phyloP scores from a whole-genome alignment of 1,140 invertebrate genomes.

The Bicyclus anynana region DNA sequence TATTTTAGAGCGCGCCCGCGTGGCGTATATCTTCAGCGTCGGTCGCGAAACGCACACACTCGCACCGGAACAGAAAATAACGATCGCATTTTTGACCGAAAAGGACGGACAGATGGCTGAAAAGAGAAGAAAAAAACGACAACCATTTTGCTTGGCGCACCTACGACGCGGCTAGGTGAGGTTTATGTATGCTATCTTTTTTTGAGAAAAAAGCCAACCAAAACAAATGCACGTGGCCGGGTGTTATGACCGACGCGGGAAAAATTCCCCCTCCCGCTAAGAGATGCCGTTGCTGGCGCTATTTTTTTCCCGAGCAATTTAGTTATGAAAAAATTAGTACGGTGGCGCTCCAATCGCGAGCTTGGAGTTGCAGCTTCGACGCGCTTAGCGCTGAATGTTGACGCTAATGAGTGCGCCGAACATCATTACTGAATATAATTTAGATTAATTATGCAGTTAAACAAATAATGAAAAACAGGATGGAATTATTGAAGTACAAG shows the following conservation, averaged over 20 bases:
- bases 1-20: slow-evolving; percentile 14
- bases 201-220: slow-evolving; percentile 73
- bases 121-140: slow-evolving; percentile 77
- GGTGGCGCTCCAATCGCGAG: slow-evolving; percentile 53
- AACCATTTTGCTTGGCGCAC: slow-evolving; percentile 75
- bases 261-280: slow-evolving; percentile 64
- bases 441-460: slow-evolving; percentile 32
- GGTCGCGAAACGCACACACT: slow-evolving; percentile 64
- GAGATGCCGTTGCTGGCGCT: slow-evolving; percentile 69
- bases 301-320: slow-evolving; percentile 56
- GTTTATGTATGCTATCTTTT: slow-evolving; percentile 73
- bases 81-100: slow-evolving; percentile 77
- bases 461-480: slow-evolving; percentile 24
- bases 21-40: slow-evolving; percentile 53
- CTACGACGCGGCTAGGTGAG: slow-evolving; percentile 64
- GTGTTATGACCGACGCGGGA: slow-evolving; percentile 71
- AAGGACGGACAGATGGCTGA: slow-evolving; percentile 76
- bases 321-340: slow-evolving; percentile 62
- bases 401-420: slow-evolving; percentile 23
- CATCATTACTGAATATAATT: slow-evolving; percentile 31
- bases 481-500: slow-evolving; percentile 15
- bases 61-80: slow-evolving; percentile 75
- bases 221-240: slow-evolving; percentile 76
- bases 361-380: too few species aligned
- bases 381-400: slow-evolving; percentile 18